phyloP scores from a whole-genome alignment of 2,113 vertebrate species.

The Rhynchomys soricoides region DNA sequence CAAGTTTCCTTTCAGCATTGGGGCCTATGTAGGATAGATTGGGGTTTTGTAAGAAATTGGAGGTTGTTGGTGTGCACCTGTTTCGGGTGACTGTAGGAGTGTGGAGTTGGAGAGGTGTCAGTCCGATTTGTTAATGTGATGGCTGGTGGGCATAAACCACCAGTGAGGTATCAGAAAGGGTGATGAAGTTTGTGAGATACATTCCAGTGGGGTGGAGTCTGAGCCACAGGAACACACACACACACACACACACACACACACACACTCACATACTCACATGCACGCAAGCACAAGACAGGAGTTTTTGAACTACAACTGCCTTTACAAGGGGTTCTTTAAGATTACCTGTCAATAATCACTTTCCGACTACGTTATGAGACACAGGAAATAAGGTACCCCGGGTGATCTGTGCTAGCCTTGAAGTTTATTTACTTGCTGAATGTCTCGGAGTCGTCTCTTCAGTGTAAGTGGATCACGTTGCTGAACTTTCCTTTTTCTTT shows the following conservation, averaged over 20 bases:
- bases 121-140: background rate
- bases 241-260: too few relatives aligned
- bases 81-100: slow-evolving; percentile 44
- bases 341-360: background rate
- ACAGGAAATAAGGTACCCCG: background rate
- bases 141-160: background rate
- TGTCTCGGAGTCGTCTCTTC: slow-evolving; percentile 43
- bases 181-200: slow-evolving; percentile 53
- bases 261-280: too few relatives aligned
- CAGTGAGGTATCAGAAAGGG: background rate
- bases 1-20: background rate
- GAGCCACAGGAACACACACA: background rate
- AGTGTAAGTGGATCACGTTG: slow-evolving; percentile 56
- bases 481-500: background rate
- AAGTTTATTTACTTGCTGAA: slow-evolving; percentile 57
- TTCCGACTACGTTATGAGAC: background rate
- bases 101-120: background rate
- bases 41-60: background rate
- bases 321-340: background rate
- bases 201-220: background rate
- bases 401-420: slow-evolving; percentile 32
- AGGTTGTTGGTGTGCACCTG: background rate
- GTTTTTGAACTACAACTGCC: slow-evolving; percentile 4
- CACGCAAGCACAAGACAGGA: background rate
- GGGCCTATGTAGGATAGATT: slow-evolving; percentile 42